Evolutionary conservation across 1,140 invertebrate species (phyloP), one percentile per base, ranked within the genome.

Genomic region (Drosophila nigrodunni): DNA sequence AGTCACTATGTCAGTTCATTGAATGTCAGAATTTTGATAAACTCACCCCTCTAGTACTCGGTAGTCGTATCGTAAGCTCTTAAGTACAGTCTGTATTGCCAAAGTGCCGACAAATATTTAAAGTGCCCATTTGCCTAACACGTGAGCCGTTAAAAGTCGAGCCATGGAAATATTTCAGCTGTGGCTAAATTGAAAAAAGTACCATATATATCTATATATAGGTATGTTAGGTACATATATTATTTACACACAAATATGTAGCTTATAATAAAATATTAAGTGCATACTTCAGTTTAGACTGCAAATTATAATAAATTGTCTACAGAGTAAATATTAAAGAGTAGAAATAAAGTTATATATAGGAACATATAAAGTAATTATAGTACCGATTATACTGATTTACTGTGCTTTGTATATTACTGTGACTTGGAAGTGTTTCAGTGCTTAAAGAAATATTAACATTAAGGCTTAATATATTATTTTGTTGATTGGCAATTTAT

Each of bases 1-100:
- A 81, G 78, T 78, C 64, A 86, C 47, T 78, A 47, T 70, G 81
- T 70, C 77, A 80, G 49, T 65, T 59, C 50, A 61, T 59, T 75
- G 61, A 62, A 66, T 54, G 43, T 5, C 39, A 46, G 3, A n/a
- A 30, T 35, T 60, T 37, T 59, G 70, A 73, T 73, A 59, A 30
- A 15, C 10, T 49, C 46, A 39, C 25, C 25, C 25, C 6, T 30
- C 6, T 30, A 30, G 25, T 34, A 62, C 46, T 18, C 11, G 41
- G n/a, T 11, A 60, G 47, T 43, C 55, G 43, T 15, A 34, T 10
- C 15, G 18, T 59, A 50, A 66, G 50, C 61, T 43, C 18, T 58
- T 41, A 50, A 58, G 47, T 60, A 55, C 57, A 68, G 71, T 73
- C 55, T 18, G n/a, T 8, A 44, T 34, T 61, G 39, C 39, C 50